phyloP scores from a whole-genome alignment of 2,113 vertebrate genomes.

The Numida meleagris region DNA sequence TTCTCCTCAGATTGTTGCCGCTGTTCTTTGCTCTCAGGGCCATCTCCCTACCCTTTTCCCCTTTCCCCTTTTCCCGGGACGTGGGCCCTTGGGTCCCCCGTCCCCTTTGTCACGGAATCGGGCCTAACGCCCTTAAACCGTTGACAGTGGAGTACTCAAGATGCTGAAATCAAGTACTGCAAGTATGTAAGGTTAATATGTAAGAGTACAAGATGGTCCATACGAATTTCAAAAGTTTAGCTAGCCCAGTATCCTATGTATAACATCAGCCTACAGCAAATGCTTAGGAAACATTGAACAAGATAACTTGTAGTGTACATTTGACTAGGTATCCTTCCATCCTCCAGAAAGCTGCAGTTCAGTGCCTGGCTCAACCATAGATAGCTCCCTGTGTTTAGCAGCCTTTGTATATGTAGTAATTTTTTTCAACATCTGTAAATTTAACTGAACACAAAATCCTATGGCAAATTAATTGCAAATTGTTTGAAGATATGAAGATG shows the following conservation, averaged over 20 bases:
- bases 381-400: background rate
- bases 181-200: background rate
- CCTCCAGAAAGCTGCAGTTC: background rate
- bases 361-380: rapidly evolving
- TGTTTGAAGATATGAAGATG: background rate
- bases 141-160: background rate
- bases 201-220: background rate
- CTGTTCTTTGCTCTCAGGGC: too few species aligned
- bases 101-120: too few species aligned
- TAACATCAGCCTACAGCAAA: background rate
- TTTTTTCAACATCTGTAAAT: background rate
- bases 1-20: too few species aligned
- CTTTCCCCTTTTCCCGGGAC: too few species aligned
- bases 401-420: background rate
- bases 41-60: too few species aligned
- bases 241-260: background rate
- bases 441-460: background rate
- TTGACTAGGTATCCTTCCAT: background rate
- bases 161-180: background rate
- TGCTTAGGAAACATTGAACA: background rate
- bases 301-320: background rate
- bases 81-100: too few species aligned
- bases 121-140: too few species aligned
- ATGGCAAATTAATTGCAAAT: background rate
- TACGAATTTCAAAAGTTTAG: background rate